Conservation (phyloP, 1,140 invertebrate genomes). For the Pentalonia nigronervosa region DNA sequence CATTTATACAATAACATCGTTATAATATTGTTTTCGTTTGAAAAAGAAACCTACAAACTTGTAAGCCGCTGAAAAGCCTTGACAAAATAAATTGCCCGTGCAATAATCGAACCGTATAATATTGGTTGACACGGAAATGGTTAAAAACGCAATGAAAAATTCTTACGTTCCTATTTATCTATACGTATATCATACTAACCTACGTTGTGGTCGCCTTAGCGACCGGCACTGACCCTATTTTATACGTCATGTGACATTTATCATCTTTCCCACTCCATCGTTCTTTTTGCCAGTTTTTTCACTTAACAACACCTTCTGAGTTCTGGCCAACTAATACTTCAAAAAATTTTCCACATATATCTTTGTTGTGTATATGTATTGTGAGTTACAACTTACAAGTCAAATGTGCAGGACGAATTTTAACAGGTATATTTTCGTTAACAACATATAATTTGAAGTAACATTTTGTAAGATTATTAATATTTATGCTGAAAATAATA, state of each 20-base stretch:
- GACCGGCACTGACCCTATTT: background rate
- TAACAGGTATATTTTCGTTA: background rate
- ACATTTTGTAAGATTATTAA: background rate
- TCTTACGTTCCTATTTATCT: background rate
- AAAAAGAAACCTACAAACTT: background rate
- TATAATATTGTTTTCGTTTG: background rate
- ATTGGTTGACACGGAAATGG: constrained; percentile 11
- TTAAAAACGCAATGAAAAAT: constrained; percentile 28
- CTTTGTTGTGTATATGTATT: background rate
- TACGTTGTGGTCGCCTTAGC: constrained; percentile 15
- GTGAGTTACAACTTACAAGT: background rate
- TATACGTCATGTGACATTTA: constrained; percentile 4
- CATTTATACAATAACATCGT: background rate
- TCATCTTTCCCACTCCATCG: background rate
- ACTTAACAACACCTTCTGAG: background rate
- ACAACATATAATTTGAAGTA: background rate
- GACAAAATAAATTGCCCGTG: constrained; percentile 39
- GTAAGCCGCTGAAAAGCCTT: constrained; percentile 42
- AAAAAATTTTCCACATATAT: background rate
- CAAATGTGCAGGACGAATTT: background rate
- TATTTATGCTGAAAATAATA: background rate
- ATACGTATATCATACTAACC: background rate
- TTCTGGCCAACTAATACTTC: background rate
- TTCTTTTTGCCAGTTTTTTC: background rate
- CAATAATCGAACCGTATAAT: constrained; percentile 24